Base-by-base conservation (phyloP, 2,888 invertebrate species). In the Rotaria magnacalcarata region DNA sequence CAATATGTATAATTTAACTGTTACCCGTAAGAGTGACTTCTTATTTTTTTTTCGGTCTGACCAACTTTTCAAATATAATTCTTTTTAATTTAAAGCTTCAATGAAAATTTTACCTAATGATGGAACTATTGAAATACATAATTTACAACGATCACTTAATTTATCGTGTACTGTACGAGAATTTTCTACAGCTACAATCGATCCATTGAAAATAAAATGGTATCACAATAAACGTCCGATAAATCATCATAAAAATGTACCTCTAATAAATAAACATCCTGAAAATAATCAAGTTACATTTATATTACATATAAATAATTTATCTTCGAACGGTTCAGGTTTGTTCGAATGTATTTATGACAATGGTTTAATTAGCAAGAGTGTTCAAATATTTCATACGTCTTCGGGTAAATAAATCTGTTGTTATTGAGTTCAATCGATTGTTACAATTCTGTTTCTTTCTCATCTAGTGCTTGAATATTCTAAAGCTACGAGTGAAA, bases 161-260 rank as follows among this genome's bases (percentile, higher is more conserved):
- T n/a, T 80, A 10, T 47, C 80, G 16, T 80, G 80, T 47, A 80
- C 47, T 2, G 19, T 80, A 80, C 43, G 80, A 47, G 47, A 80
- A n/a, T n/a, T n/a, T n/a, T 0, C 14, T 19, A 10, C 21, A 24
- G 24, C 47, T 24, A n/a, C 3, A n/a, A 80, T 47, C 5, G 47
- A 80, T 47, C 47, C 47, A 80, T 47, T 41, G 34, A 67, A 41
- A 34, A 67, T 67, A 1, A 67, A 47, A 43, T 80, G 80, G 80
- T 80, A 47, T 47, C 80, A 80, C 47, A 80, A 80, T 43, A 80
- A 80, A 24, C 80, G 47, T n/a, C 47, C 47, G n/a, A 80, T 80
- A 67, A 67, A 2, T 67, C 34, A 67, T n/a, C 47, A 47, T 24
- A 43, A 16, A n/a, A 80, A 24, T n/a, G 47, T 47, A n/a, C 80